Evolutionary conservation across 2,888 invertebrate species (phyloP), one percentile per base, ranked within the genome.

Genomic region (Thecophora atra): DNA sequence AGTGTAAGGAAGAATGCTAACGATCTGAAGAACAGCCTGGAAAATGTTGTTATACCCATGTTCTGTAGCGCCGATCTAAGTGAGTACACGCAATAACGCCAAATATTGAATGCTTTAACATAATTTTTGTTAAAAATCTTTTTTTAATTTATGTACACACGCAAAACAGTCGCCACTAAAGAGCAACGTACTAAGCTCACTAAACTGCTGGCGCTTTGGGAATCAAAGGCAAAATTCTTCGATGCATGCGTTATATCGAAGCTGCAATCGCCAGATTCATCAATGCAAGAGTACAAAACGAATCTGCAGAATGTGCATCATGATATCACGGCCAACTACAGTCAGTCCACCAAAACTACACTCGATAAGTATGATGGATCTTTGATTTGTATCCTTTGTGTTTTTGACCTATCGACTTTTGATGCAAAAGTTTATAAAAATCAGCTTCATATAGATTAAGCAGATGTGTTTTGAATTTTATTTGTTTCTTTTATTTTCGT

Each of bases 11-110:
- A 98, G 90, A 96, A 95, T 89, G 94, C 95, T 75, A 94, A 94
- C 87, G 95, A 96, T 85, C 90, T 99, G 86, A 95, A 97, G 89
- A 93, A 94, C 88, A 93, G 95, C 84, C 90, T 99, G 88, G 97
- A 97, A 89, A 92, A 92, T 85, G 96, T 98, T 82, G 97, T 99
- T 81, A 95, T 98, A 82, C 97, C 98, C 81, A 96, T 99, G 93
- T 99, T 98, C 90, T 98, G 98, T 88, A 95, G 95, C 87, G 93
- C 98, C 78, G 92, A 93, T 86, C 90, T 94, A 84, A 92, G 92
- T 87, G 89, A 89, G 88, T 78, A 24, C 6, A 28, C 66, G 8
- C 44, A 19, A 63, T 62, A 52, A 54, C 52, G n/a, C n/a, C 67
- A 44, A 13, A n/a, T 37, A 24, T 54, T 72, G 21, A 70, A 65